Evolutionary conservation across 2,113 vertebrate species (phyloP).

Genomic region (Herpailurus yagouaroundi): DNA sequence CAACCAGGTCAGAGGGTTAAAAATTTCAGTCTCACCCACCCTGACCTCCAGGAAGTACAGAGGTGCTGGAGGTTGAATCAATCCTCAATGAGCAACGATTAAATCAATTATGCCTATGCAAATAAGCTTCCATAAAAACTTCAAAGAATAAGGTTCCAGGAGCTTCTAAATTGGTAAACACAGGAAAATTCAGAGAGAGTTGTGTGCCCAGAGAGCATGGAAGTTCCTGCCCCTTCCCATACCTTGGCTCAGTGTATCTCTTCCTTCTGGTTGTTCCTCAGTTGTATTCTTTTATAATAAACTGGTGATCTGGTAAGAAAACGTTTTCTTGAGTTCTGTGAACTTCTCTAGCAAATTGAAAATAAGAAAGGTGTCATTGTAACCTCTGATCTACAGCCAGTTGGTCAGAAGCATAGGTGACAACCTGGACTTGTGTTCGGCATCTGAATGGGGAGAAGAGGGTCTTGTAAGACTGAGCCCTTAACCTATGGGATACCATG

Average conservation of each 20-base stretch:
- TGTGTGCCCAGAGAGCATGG: neutral
- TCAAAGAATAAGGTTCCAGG: neutral
- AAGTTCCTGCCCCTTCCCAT: neutral
- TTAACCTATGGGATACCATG: neutral
- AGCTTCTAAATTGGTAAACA: neutral
- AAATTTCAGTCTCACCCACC: neutral
- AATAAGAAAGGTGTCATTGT: neutral
- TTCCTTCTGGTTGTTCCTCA: neutral
- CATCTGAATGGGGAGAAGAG: neutral
- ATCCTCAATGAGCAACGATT: neutral
- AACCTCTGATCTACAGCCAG: neutral
- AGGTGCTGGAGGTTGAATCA: neutral
- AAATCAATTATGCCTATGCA: neutral
- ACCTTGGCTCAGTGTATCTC: neutral
- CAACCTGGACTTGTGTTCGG: neutral
- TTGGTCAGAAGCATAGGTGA: neutral
- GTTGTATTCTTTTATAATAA: neutral
- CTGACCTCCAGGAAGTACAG: neutral
- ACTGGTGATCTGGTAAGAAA: neutral
- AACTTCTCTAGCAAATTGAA: neutral
- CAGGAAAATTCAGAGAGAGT: neutral
- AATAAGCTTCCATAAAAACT: neutral
- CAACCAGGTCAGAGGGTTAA: neutral
- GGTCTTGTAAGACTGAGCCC: neutral
- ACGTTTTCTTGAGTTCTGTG: neutral